These are phyloP conservation scores for Aldrovandia affinis DNA, from an alignment of 2,797 vertebrate genomes.

Conservation along the genomic window DNA sequence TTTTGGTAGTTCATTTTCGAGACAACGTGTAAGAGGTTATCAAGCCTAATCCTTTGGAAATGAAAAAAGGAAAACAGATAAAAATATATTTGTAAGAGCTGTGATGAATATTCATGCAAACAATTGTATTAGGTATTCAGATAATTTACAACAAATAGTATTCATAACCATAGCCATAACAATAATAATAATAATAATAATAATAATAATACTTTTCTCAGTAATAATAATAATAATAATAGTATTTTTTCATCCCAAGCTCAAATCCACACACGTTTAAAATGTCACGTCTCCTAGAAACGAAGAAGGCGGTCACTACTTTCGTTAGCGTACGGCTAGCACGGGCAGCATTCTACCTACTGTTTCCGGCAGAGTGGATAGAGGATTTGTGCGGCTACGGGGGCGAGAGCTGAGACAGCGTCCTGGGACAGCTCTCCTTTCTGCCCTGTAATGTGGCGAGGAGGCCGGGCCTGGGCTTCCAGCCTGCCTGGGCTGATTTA, in stretches of 20 bases:
- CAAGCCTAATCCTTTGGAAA: no score
- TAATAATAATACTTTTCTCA: no score
- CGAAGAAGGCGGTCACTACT: no score
- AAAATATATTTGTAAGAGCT: no score
- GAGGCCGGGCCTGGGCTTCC: slow-evolving; percentile 61
- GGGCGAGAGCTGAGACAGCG: slow-evolving; percentile 56
- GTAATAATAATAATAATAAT: background rate
- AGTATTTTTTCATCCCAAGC: background rate
- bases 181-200: background rate
- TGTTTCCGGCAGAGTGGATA: background rate
- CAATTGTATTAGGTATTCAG: no score
- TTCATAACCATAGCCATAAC: background rate
- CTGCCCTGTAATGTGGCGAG: slow-evolving; percentile 39
- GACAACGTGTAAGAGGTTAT: no score
- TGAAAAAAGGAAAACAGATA: no score
- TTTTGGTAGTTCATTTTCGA: background rate
- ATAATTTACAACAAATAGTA: background rate
- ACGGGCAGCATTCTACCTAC: background rate
- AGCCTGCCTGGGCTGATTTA: slow-evolving; percentile 63
- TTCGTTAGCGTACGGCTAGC: no score
- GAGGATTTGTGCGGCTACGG: slow-evolving; percentile 26
- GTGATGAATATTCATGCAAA: no score
- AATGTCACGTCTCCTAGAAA: no score
- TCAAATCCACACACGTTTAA: no score
- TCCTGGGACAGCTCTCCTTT: slow-evolving; percentile 69